Evolutionary conservation across 2,113 vertebrate species (phyloP), one percentile per base, ranked within the genome.

Genomic region (Callionymus lyra): DNA sequence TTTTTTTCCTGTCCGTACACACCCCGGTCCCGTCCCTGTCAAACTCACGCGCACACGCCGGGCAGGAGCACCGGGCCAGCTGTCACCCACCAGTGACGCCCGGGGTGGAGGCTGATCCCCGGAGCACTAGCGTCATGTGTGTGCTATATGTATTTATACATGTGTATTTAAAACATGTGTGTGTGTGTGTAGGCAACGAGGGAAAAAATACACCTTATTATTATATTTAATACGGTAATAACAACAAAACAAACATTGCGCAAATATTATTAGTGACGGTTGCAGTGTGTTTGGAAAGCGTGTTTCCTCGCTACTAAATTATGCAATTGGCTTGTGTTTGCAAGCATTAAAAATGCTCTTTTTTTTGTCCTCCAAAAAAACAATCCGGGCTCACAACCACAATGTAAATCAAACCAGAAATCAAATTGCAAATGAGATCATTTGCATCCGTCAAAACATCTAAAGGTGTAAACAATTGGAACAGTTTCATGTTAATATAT

Each of bases 361-460:
- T 82, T 76, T 82, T 71, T 68, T 59, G 49, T 6, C 42, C n/a
- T 27, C 6, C 33, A 37, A 39, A 41, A 39, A 41, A 48, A 15
- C 49, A 41, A 48, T 16, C 56, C 59, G 68, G 58, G 51, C 63
- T 41, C 14, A 31, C 44, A n/a, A n/a, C n/a, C 60, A 40, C 50
- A 44, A 44, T 48, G 59, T 34, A 49, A 63, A 63, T 47, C 10
- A 35, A 45, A 63, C 68, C 44, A 52, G 70, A 43, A 79, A 66
- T 56, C 50, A 53, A 64, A 68, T 75, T 75, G 71, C 63, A 65
- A 64, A 81, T 71, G 41, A 65, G 63, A 40, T 63, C 53, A 74
- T 79, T 79, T 76, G 69, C 81, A 80, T 76, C 67, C 78, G 70
- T 74, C 63, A 69, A 65, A 76, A 74, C 50, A 34, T 38, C 36